A percentile compares a stretch with the other conserved stretches of the same genome.
Conservation (phyloP, 2,888 invertebrate genomes). For the Ctenicera cuprea region DNA sequence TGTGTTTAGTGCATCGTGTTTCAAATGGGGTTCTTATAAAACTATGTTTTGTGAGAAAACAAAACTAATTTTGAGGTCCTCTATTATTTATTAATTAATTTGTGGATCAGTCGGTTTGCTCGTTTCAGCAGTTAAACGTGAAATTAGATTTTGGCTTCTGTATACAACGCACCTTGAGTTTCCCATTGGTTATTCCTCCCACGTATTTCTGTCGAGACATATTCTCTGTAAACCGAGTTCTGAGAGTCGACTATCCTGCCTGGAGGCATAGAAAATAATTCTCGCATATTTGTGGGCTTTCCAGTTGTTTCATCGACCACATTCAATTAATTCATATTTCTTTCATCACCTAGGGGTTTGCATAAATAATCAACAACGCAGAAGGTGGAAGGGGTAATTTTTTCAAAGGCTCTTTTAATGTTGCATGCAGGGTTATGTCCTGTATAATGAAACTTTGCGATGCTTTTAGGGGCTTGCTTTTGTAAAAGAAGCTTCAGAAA, state of each 20-base stretch:
- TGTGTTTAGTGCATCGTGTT: not conserved
- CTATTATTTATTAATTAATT: slow-evolving; percentile 6
- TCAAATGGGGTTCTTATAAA: not conserved
- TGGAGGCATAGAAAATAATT: not conserved
- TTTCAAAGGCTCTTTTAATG: not conserved
- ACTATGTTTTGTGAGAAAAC: not conserved
- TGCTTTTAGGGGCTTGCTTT: not conserved
- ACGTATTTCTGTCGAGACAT: slow-evolving; percentile 7
- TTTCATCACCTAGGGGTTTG: not conserved
- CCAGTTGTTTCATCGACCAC: not conserved
- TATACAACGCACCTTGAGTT: not conserved
- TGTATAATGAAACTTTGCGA: not conserved
- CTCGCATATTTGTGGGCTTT: not conserved
- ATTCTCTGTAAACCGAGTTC: not conserved
- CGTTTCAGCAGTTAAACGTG: not conserved
- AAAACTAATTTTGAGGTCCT: not conserved
- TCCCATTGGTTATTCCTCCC: slow-evolving; percentile 13
- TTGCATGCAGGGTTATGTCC: not conserved
- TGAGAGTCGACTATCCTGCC: not conserved
- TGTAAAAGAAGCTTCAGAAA: too few relatives aligned
- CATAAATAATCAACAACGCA: slow-evolving; percentile 6
- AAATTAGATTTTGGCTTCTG: slow-evolving; percentile 9
- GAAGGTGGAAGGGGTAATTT: not conserved
- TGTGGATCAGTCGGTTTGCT: not conserved
- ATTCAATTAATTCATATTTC: not conserved